Evolutionary conservation across 2,797 vertebrate genomes (phyloP).

Genomic region (Crypturellus tataupa): DNA sequence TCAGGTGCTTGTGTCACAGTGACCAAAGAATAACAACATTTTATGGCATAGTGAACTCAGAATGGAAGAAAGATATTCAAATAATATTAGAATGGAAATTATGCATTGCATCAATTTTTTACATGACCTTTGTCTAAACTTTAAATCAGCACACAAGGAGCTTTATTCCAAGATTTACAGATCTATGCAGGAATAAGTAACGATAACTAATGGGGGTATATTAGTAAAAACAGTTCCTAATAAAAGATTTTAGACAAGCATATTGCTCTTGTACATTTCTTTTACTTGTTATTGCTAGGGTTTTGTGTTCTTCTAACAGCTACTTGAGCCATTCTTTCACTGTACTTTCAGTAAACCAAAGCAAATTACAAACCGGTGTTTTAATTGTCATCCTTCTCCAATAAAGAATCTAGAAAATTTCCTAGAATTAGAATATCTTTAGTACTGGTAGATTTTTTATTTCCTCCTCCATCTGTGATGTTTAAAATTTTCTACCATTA

Average conservation of each 20-base stretch:
- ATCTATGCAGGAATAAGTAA: background rate
- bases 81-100: background rate
- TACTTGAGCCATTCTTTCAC: background rate
- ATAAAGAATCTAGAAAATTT: background rate
- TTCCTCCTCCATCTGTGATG: background rate
- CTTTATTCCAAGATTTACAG: background rate
- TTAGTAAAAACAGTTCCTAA: background rate
- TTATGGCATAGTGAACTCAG: background rate
- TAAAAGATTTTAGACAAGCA: background rate
- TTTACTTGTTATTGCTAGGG: background rate
- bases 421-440: background rate
- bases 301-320: background rate
- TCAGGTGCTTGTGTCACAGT: background rate
- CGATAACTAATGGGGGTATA: background rate
- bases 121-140: background rate
- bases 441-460: background rate
- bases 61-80: background rate
- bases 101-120: rapidly evolving
- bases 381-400: background rate
- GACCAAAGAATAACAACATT: background rate
- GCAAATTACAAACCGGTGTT: background rate
- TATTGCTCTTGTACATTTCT: background rate
- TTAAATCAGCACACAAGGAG: rapidly evolving
- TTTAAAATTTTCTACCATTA: background rate
- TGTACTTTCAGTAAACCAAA: background rate